Percentiles rank a stretch among this genome's conserved stretches.
Evolutionary conservation across 2,113 vertebrate genomes (phyloP).

Genomic region (Mobula birostris): DNA sequence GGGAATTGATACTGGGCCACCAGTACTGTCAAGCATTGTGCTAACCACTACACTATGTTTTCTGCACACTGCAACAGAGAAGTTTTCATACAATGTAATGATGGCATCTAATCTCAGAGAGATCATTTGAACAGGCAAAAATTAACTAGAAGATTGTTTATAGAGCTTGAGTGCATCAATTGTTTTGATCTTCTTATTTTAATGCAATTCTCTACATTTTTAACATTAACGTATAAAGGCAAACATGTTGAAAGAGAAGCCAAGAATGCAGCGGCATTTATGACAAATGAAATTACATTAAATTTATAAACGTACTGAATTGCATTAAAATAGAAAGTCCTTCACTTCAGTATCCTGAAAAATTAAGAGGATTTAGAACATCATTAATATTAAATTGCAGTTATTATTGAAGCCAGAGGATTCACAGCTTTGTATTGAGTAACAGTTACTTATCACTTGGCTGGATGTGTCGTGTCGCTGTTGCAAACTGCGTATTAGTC

Average conservation of each 20-base stretch:
- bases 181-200: not conserved
- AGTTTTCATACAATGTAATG: not conserved
- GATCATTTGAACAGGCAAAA: not conserved
- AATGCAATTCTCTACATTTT: not conserved
- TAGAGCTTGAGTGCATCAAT: not conserved
- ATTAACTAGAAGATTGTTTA: not conserved
- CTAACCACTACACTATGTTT: no score
- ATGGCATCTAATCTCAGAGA: not conserved
- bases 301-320: not conserved
- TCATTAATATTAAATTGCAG: not conserved
- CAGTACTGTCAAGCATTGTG: no score
- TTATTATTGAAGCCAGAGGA: not conserved
- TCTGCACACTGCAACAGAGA: no score
- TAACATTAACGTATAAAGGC: not conserved
- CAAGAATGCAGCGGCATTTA: not conserved
- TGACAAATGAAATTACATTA: not conserved
- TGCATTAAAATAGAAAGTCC: not conserved
- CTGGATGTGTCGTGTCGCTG: not conserved
- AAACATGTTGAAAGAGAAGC: not conserved
- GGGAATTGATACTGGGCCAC: no score
- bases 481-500: not conserved
- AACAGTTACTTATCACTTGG: conserved; percentile 10
- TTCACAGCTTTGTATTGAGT: conserved; percentile 1
- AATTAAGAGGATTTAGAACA: not conserved
- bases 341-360: not conserved